Conservation (phyloP, 2,113 vertebrate genomes). For the Casuarius casuarius region DNA sequence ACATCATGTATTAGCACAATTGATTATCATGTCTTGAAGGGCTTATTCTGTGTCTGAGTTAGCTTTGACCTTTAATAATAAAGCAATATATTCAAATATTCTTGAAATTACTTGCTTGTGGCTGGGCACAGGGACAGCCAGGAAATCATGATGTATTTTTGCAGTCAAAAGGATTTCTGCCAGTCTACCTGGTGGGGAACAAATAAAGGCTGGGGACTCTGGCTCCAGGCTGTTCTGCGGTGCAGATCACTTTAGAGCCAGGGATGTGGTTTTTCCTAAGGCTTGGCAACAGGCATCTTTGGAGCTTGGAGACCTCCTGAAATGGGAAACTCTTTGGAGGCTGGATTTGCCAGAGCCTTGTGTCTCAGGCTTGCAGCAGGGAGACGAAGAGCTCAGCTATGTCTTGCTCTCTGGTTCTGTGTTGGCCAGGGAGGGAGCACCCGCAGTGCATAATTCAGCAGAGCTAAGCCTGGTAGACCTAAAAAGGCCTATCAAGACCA, state of each 20-base stretch:
- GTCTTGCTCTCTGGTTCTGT: background rate
- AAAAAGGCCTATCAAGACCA: background rate
- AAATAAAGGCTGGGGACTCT: background rate
- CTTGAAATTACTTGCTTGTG: background rate
- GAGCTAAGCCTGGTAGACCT: background rate
- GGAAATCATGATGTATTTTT: background rate
- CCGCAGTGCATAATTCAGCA: background rate
- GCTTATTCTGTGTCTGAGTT: background rate
- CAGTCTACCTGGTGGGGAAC: background rate
- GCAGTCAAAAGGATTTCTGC: background rate
- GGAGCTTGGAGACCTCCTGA: background rate
- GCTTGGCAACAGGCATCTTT: background rate
- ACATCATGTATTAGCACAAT: background rate
- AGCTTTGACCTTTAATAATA: background rate
- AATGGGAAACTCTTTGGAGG: background rate
- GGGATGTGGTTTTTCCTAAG: background rate
- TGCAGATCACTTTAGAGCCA: background rate
- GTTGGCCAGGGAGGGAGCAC: background rate
- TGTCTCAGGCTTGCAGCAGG: background rate
- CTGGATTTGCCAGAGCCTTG: background rate
- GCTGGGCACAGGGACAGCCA: background rate
- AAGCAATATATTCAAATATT: background rate
- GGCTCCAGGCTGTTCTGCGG: background rate
- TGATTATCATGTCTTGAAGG: background rate
- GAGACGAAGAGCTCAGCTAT: background rate